phyloP scores from a whole-genome alignment of 2,797 vertebrate genomes.

The Enteromius treurensis region DNA sequence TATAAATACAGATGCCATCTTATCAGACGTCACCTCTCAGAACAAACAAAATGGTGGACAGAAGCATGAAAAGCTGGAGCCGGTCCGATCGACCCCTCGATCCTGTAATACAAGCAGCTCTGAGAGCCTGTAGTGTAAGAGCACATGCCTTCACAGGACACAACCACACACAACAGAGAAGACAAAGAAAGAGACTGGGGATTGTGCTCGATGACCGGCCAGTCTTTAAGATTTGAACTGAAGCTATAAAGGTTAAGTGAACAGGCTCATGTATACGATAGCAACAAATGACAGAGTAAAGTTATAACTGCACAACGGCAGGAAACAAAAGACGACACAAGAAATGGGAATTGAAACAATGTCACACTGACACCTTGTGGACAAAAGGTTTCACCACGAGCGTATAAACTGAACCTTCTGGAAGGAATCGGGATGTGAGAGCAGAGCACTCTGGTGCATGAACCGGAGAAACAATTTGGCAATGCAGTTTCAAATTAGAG shows the following conservation, averaged over 20 bases:
- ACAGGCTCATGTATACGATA: constrained; percentile 20
- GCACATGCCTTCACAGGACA: constrained; percentile 41
- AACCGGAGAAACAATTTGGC: background rate
- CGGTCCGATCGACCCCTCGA: constrained; percentile 22
- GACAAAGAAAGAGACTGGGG: constrained; percentile 24
- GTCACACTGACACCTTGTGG: constrained; percentile 75
- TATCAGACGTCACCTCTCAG: constrained; percentile 29
- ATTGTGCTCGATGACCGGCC: background rate
- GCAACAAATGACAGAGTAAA: constrained; percentile 31
- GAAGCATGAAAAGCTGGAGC: constrained; percentile 31
- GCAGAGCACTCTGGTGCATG: background rate
- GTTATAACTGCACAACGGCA: constrained; percentile 12
- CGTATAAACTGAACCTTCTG: constrained; percentile 47
- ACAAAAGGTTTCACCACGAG: constrained; percentile 45
- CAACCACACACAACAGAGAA: constrained; percentile 44
- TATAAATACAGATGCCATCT: constrained; percentile 37
- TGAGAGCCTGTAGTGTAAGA: constrained; percentile 32
- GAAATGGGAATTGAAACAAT: constrained; percentile 65
- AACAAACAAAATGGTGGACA: constrained; percentile 42
- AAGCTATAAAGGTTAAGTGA: constrained; percentile 18
- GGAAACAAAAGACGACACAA: constrained; percentile 53
- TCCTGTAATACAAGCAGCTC: constrained; percentile 31
- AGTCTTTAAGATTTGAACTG: constrained; percentile 15
- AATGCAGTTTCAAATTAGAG: constrained; percentile 4
- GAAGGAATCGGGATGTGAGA: constrained; percentile 25